A percentile compares a stretch with the other conserved stretches of the same genome.
Evolutionary conservation across 2,797 vertebrate genomes (phyloP).

Genomic region (Balearica regulorum): DNA sequence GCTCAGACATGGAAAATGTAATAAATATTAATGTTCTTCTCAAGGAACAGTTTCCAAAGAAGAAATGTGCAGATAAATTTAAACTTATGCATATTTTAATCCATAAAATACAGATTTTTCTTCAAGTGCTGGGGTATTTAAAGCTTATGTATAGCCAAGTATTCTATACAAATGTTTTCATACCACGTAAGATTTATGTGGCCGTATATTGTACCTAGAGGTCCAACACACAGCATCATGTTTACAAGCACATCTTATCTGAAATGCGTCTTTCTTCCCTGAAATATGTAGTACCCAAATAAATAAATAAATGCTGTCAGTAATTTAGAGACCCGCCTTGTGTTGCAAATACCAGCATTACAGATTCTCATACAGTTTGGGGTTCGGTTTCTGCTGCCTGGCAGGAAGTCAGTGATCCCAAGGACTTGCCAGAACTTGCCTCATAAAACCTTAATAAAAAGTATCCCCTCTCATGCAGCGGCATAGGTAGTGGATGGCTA

Average conservation of each 20-base stretch:
- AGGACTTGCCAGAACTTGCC: neutral
- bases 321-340: conserved; percentile 28
- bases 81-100: conserved; percentile 59
- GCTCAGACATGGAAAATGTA: conserved; percentile 53
- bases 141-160: neutral
- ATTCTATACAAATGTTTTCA: neutral
- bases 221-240: neutral
- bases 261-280: conserved; percentile 13
- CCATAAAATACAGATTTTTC: conserved; percentile 46
- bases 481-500: neutral
- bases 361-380: neutral
- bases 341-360: neutral
- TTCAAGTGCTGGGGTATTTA: conserved; percentile 36
- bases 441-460: neutral
- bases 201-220: neutral
- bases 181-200: neutral
- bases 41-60: conserved; percentile 52
- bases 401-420: neutral
- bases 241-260: conserved; percentile 38
- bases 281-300: conserved; percentile 26
- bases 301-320: conserved; percentile 41
- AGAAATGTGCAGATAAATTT: conserved; percentile 45
- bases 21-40: conserved; percentile 66
- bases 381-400: neutral
- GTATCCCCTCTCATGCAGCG: neutral